Percentiles rank a stretch among this genome's conserved stretches.
Conservation (phyloP, 2,888 invertebrate species). For the Phorcus lineatus region DNA sequence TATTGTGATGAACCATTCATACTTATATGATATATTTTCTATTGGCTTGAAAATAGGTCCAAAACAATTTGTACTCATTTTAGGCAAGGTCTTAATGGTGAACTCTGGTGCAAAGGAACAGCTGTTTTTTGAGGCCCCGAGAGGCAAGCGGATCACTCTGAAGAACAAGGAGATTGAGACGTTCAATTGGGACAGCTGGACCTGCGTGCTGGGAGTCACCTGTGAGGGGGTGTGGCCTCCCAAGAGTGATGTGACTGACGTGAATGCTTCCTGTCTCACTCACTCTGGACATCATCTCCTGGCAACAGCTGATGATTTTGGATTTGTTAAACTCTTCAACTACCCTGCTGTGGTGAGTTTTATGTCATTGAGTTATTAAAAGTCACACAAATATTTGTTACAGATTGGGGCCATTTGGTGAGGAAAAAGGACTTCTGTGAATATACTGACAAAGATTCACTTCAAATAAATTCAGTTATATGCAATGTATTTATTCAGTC, state of each 20-base stretch:
- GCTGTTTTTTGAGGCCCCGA: constrained; percentile 76
- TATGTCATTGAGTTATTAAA: too few relatives aligned
- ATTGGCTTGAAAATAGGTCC: too few relatives aligned
- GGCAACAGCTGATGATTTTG: constrained; percentile 76
- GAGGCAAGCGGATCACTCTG: constrained; percentile 74
- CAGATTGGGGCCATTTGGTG: too few relatives aligned
- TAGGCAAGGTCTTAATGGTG: constrained; percentile 74
- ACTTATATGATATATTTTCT: too few relatives aligned
- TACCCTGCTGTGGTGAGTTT: constrained; percentile 74
- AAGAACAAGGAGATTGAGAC: constrained; percentile 71
- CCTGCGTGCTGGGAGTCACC: constrained; percentile 74
- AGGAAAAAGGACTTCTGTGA: too few relatives aligned
- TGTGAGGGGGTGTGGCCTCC: constrained; percentile 76
- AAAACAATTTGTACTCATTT: not conserved
- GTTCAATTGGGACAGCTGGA: constrained; percentile 75
- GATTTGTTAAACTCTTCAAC: constrained; percentile 76
- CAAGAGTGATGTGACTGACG: constrained; percentile 76
- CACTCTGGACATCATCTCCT: constrained; percentile 68
- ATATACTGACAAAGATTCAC: too few relatives aligned
- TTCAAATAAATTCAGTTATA: not conserved
- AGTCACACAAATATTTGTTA: not conserved
- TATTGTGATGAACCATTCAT: too few relatives aligned
- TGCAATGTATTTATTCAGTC: not conserved
- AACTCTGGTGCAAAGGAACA: constrained; percentile 76
- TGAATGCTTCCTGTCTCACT: constrained; percentile 74